These are phyloP conservation scores for Micromys minutus DNA, from an alignment of 2,113 vertebrate genomes.

Conservation along the genomic window DNA sequence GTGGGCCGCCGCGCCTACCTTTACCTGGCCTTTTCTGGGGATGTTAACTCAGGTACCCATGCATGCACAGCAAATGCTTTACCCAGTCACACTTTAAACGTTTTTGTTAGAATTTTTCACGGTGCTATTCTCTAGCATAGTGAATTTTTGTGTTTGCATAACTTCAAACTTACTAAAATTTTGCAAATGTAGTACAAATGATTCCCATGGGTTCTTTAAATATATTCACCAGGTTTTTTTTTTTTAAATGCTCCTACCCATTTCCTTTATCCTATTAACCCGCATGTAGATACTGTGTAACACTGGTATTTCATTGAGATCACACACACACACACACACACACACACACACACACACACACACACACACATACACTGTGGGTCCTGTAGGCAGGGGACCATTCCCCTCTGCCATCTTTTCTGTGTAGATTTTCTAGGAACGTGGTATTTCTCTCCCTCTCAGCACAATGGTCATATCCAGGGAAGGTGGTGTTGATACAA, in stretches of 20 bases:
- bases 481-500: constrained; percentile 9
- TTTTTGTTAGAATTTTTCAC: neutral
- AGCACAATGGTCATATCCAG: neutral
- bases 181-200: neutral
- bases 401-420: neutral
- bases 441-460: neutral
- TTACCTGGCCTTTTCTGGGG: neutral
- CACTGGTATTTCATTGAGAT: neutral
- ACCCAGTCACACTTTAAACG: neutral
- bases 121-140: neutral
- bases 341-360: neutral
- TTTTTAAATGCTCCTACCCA: neutral
- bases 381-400: neutral
- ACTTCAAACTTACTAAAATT: neutral
- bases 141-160: neutral
- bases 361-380: neutral
- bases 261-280: neutral
- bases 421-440: neutral
- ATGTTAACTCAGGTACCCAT: neutral
- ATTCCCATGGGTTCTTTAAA: neutral
- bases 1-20: neutral
- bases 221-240: neutral
- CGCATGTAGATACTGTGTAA: neutral
- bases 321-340: neutral
- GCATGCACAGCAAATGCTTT: neutral